Evolutionary conservation across 2,888 invertebrate species (phyloP), one percentile per base, ranked within the genome.

Genomic region (Papilio protenor): DNA sequence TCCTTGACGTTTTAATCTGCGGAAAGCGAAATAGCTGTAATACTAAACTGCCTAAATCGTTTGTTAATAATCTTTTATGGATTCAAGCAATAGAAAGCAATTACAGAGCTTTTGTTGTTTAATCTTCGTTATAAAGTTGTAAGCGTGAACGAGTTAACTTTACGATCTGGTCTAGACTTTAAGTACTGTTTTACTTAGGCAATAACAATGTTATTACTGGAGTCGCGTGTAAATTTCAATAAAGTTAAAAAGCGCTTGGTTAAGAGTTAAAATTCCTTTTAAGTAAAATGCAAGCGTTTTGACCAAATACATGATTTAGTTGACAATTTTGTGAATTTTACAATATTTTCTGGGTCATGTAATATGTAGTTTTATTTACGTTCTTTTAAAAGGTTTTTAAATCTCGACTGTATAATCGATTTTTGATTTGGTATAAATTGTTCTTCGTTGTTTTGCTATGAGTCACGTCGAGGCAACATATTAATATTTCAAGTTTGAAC

Each of bases 111-210:
- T 33, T 55, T n/a, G 52, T 72, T 52, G 52, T 72, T 72, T 52
- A 52, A 72, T 72, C 55, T 72, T 1, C 72, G 33, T 55, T 55
- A 72, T 72, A 33, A 52, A 52, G 72, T 72, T 52, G 49, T 55
- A 55, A 72, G 27, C 52, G 55, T 40, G 72, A 52, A 72, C 72
- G 66, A 72, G 52, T 72, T 49, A 72, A 52, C 72, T 72, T 52
- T 72, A 72, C 52, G 72, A 52, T 72, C 72, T 55, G 72, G 72
- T 72, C 72, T 72, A 72, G 33, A 52, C 52, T 55, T 52, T 72
- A 72, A 72, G 72, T 52, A 40, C 72, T 55, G 72, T 72, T 55
- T 72, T 33, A 72, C 66, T 69, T 69, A 33, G n/a, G 72, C 27
- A 8, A 12, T 55, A 72, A 52, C 72, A 55, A 72, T 52, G 33